Evolutionary conservation across 2,888 invertebrate species (phyloP).

Genomic region (Heliconius charithonia): DNA sequence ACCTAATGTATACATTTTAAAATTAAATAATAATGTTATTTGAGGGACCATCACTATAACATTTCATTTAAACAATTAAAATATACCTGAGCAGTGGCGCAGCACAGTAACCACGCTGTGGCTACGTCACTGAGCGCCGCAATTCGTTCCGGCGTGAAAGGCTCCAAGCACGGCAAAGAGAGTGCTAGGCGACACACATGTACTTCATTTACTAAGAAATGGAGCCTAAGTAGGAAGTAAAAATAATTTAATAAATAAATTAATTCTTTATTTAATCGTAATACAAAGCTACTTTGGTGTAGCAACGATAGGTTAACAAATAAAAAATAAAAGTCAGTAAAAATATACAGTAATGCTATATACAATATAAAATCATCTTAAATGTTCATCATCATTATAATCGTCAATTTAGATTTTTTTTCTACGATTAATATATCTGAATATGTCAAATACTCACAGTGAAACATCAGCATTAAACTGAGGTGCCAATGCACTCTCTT

Average conservation of each 20-base stretch:
- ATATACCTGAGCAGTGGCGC: constrained; percentile 87
- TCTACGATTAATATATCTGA: background rate
- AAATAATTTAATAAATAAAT: background rate
- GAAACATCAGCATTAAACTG: constrained; percentile 89
- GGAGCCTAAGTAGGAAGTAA: constrained; percentile 81
- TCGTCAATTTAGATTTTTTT: no score
- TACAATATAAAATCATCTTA: no score
- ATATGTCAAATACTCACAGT: constrained; percentile 63
- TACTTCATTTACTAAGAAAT: constrained; percentile 92
- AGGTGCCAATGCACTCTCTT: constrained; percentile 87
- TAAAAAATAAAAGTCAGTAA: no score
- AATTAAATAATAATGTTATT: no score
- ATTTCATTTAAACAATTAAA: background rate
- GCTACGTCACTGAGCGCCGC: constrained; percentile 92
- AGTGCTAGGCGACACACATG: constrained; percentile 92
- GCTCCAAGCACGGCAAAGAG: constrained; percentile 94
- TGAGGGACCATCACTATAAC: background rate
- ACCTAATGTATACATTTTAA: no score
- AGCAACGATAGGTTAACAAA: background rate
- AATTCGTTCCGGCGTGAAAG: constrained; percentile 92
- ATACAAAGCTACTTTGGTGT: background rate
- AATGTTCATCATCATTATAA: no score
- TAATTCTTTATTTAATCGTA: background rate
- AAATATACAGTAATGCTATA: no score
- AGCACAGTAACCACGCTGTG: constrained; percentile 90